Evolutionary conservation across 2,113 vertebrate species (phyloP), one percentile per base, ranked within the genome.

Genomic region (Aptenodytes patagonicus): DNA sequence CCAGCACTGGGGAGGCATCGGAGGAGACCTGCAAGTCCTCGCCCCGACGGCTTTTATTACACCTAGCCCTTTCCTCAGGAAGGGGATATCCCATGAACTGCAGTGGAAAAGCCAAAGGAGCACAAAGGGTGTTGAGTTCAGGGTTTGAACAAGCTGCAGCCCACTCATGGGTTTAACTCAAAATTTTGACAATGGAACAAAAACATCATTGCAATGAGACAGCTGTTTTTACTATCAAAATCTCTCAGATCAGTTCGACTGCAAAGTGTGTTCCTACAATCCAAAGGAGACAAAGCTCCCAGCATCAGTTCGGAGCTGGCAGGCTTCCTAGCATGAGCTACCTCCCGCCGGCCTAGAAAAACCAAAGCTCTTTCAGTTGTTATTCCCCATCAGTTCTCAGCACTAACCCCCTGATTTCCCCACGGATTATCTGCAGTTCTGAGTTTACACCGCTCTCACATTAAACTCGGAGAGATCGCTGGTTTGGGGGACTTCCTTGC

Each of bases 151-250:
- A 93, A 94, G 92, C 78, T 82, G 83, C 87, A 96, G 81, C 93
- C 91, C 85, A 93, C 93, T 92, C 95, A 95, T 89, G 95, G 88
- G 90, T 92, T 97, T 94, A 86, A 77, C 92, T 93, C 95, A 92
- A 96, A 93, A 77, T 85, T 92, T 95, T 95, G 88, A 96, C 89
- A 95, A 85, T 94, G 90, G 87, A 96, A 93, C 94, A 96, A 94
- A 95, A 97, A 94, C 81, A 91, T 96, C 78, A 93, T 61, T 96
- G 95, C 94, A 89, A 85, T 2, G 57, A 89, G 94, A 92, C 95
- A 97, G 97, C 93, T 97, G 97, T n/a, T 96, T 96, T 95, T 92
- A 91, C 95, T 93, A 96, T 90, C 95, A 94, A 78, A 95, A 90
- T 95, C 88, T 89, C 87, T 96, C 97, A 96, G 92, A 95, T 95